These are phyloP conservation scores for Morpho helenor DNA, from an alignment of 2,888 invertebrate species.

Conservation along the genomic window DNA sequence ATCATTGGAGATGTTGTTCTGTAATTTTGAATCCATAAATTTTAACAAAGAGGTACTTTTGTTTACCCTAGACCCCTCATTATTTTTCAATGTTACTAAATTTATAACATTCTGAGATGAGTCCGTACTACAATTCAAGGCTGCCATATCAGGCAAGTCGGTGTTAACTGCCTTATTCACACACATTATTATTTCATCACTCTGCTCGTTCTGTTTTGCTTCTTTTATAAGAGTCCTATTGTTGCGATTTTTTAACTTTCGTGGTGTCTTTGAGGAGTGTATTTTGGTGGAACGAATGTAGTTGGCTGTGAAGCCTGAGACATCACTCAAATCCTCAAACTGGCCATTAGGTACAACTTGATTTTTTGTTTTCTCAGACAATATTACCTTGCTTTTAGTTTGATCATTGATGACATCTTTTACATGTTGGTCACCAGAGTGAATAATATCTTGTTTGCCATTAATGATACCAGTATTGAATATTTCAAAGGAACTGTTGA, in stretches of 20 bases:
- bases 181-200: constrained; percentile 47
- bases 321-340: constrained; percentile 69
- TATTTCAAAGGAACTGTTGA: constrained; percentile 53
- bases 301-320: constrained; percentile 71
- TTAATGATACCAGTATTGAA: constrained; percentile 39
- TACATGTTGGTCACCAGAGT: not conserved
- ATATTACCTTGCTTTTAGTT: constrained; percentile 22
- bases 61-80: constrained; percentile 42
- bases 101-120: constrained; percentile 62
- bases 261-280: constrained; percentile 49
- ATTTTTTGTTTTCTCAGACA: constrained; percentile 31
- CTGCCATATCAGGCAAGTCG: constrained; percentile 33
- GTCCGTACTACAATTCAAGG: constrained; percentile 56
- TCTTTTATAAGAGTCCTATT: constrained; percentile 50
- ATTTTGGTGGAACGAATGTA: constrained; percentile 71
- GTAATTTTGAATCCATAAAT: constrained; percentile 48
- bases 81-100: constrained; percentile 47
- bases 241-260: constrained; percentile 50
- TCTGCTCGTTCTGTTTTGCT: constrained; percentile 35
- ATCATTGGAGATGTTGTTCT: constrained; percentile 24
- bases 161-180: constrained; percentile 56
- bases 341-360: constrained; percentile 45
- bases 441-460: constrained; percentile 25
- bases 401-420: constrained; percentile 23
- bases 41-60: constrained; percentile 57